Evolutionary conservation across 2,797 vertebrate genomes (phyloP).

Genomic region (Capromys pilorides): DNA sequence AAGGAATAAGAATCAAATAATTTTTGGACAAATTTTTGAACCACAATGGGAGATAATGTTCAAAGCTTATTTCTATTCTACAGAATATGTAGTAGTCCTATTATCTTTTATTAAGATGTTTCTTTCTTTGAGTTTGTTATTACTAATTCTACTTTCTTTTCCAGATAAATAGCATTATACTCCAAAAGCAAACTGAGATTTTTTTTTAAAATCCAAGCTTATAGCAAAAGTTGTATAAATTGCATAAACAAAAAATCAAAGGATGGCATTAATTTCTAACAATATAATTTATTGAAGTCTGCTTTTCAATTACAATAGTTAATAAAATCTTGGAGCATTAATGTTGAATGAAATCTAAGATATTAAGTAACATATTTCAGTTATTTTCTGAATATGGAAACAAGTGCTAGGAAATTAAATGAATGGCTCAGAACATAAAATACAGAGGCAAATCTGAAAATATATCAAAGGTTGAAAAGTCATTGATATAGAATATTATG

Average conservation of each 20-base stretch:
- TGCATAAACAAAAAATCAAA: conserved; percentile 37
- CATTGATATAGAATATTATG: neutral
- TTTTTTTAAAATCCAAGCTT: conserved; percentile 26
- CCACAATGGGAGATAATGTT: neutral
- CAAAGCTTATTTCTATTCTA: conserved; percentile 17
- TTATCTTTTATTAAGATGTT: neutral
- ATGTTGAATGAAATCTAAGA: conserved; percentile 54
- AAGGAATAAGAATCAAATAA: neutral
- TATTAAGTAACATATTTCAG: conserved; percentile 53
- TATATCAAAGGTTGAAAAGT: neutral
- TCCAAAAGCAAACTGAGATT: conserved; percentile 49
- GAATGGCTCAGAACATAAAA: conserved; percentile 8
- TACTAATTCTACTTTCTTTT: conserved; percentile 33
- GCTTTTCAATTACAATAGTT: conserved; percentile 20
- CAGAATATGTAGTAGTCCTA: neutral
- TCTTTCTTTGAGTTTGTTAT: neutral
- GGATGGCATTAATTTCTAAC: conserved; percentile 52
- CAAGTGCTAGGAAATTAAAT: conserved; percentile 12
- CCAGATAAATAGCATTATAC: conserved; percentile 15
- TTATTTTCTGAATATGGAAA: conserved; percentile 34
- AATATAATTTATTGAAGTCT: conserved; percentile 38
- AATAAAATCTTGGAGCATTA: conserved; percentile 50
- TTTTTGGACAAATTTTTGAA: conserved; percentile 22
- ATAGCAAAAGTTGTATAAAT: conserved; percentile 45
- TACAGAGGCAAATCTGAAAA: conserved; percentile 1